Conservation (phyloP, 2,113 vertebrate genomes). For the Podarcis muralis region DNA sequence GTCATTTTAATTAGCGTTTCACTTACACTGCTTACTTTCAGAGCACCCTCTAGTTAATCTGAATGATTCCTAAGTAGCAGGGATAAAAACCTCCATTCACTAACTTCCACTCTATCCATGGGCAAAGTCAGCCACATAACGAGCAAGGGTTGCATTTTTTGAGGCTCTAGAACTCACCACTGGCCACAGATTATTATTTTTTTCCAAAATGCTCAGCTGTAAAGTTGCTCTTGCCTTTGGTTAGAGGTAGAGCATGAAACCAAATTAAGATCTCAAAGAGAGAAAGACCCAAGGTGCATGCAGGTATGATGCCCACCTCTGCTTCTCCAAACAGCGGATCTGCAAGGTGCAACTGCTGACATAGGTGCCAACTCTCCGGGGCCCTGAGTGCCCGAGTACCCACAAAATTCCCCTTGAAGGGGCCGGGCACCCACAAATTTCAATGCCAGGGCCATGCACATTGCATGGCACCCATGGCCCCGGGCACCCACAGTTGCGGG, state of each 20-base stretch:
- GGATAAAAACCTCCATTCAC: neutral
- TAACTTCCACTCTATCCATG: neutral
- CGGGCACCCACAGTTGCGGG: too few relatives aligned
- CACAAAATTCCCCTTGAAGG: too few relatives aligned
- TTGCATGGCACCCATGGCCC: too few relatives aligned
- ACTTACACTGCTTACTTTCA: neutral
- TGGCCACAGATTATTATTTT: neutral
- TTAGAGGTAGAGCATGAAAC: neutral
- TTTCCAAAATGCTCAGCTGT: conserved; percentile 2
- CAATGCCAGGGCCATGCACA: too few relatives aligned
- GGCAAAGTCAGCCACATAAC: neutral
- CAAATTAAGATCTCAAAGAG: neutral
- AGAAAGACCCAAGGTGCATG: neutral
- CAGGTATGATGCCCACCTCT: neutral
- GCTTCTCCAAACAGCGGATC: neutral
- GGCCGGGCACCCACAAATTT: too few relatives aligned
- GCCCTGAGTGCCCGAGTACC: too few relatives aligned
- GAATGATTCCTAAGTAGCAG: neutral
- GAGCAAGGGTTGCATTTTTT: neutral
- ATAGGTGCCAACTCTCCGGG: too few relatives aligned
- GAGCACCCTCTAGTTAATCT: neutral
- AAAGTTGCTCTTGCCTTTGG: neutral
- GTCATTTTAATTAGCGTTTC: neutral
- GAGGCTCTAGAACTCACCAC: neutral
- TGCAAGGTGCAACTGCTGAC: neutral